Evolutionary conservation across 2,888 invertebrate genomes (phyloP).

Genomic region (Polietes domitor): DNA sequence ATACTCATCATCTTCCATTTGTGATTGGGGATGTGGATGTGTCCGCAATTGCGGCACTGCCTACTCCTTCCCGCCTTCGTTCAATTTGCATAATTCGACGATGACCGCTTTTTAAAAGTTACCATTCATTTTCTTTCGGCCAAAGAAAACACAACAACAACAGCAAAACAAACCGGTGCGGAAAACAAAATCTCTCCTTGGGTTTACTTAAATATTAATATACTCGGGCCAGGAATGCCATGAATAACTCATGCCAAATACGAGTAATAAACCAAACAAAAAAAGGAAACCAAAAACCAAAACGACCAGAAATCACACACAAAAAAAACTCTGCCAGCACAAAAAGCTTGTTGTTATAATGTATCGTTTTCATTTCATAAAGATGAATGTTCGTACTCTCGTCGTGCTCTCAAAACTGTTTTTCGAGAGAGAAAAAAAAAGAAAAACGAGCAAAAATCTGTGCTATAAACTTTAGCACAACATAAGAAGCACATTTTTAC

Average conservation of each 20-base stretch:
- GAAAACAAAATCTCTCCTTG: not conserved
- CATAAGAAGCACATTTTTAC: conserved; percentile 8
- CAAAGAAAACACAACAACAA: not conserved
- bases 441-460: not conserved
- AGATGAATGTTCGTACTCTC: not conserved
- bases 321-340: not conserved
- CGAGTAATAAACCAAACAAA: not conserved
- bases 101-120: conserved; percentile 16
- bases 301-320: not conserved
- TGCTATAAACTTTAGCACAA: conserved; percentile 1
- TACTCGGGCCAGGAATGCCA: not conserved
- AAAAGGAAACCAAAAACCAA: not conserved
- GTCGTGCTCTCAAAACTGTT: not conserved
- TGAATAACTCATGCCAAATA: conserved; percentile 28
- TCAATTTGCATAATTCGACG: conserved; percentile 33
- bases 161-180: not conserved
- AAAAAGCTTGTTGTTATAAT: conserved; percentile 10
- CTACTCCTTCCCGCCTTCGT: not conserved
- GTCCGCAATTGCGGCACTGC: not conserved
- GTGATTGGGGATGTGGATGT: too few species aligned
- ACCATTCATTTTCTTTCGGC: not conserved
- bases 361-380: conserved; percentile 4
- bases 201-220: conserved; percentile 7
- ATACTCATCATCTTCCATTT: not conserved
- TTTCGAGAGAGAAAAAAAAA: too few species aligned